Evolutionary conservation across 2,113 vertebrate species (phyloP).

Genomic region (Poeciliopsis prolifica): DNA sequence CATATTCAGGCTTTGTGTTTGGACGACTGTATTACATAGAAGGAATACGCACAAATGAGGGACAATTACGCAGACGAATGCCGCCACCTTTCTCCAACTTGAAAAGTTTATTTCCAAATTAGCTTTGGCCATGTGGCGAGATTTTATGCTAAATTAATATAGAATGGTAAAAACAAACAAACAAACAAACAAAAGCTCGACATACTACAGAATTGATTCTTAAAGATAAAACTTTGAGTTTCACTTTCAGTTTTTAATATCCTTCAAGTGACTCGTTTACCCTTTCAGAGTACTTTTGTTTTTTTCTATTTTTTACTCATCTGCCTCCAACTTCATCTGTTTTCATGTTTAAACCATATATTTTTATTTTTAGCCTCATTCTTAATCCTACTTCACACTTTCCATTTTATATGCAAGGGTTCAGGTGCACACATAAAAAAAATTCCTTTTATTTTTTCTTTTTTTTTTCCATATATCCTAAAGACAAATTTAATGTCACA

Average conservation of each 20-base stretch:
- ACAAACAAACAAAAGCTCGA: neutral
- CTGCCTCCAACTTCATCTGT: neutral
- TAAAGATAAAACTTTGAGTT: neutral
- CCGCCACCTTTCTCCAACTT: constrained; percentile 6
- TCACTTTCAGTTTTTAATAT: neutral
- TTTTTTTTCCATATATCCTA: constrained; percentile 27
- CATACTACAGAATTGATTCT: neutral
- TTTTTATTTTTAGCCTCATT: constrained; percentile 32
- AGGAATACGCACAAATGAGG: constrained; percentile 31
- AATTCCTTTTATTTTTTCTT: neutral
- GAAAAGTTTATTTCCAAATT: constrained; percentile 10
- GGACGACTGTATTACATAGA: constrained; percentile 26
- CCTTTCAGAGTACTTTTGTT: neutral
- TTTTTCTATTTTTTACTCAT: neutral
- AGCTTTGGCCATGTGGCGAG: neutral
- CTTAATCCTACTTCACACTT: constrained; percentile 53
- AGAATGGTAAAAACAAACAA: neutral
- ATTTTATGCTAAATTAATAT: neutral
- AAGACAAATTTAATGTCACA: constrained; percentile 78
- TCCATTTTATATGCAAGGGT: constrained; percentile 41
- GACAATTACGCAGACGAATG: constrained; percentile 15
- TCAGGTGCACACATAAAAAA: constrained; percentile 61
- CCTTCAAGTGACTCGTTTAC: neutral
- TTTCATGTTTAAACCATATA: neutral
- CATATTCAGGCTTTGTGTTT: constrained; percentile 38